Percentiles rank a stretch among this genome's conserved stretches.
Conservation (phyloP, 2,888 invertebrate species). For the Mythimna lalbum region DNA sequence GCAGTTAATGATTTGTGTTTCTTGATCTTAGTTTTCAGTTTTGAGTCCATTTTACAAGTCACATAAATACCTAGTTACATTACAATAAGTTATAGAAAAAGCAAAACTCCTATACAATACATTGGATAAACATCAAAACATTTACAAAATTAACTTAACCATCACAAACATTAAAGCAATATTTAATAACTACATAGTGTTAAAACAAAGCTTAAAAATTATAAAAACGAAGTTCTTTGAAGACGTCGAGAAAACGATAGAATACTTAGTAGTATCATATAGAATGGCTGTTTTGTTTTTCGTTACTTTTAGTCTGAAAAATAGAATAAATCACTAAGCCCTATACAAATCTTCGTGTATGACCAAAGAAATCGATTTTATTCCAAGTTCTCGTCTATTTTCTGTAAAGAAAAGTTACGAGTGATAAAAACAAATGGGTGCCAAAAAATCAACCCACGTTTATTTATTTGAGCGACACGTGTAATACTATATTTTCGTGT, state of each 20-base stretch:
- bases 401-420: background rate
- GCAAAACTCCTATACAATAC: constrained; percentile 43
- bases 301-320: background rate
- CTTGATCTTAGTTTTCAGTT: background rate
- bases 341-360: constrained; percentile 9
- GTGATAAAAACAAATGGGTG: background rate
- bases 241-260: constrained; percentile 39
- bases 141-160: constrained; percentile 41
- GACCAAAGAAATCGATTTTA: background rate
- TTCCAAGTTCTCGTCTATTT: constrained; percentile 1
- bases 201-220: constrained; percentile 44
- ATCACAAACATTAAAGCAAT: constrained; percentile 56
- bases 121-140: constrained; percentile 45
- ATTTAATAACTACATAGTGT: constrained; percentile 40
- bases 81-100: constrained; percentile 50
- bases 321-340: constrained; percentile 5
- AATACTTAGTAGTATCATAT: constrained; percentile 34
- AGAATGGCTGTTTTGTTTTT: background rate
- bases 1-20: background rate
- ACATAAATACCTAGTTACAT: constrained; percentile 31
- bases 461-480: constrained; percentile 28
- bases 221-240: constrained; percentile 28
- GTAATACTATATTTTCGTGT: constrained; percentile 36
- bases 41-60: background rate
- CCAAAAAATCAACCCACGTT: constrained; percentile 3